phyloP scores from a whole-genome alignment of 1,140 invertebrate genomes.

The Sarcophaga peregrina region DNA sequence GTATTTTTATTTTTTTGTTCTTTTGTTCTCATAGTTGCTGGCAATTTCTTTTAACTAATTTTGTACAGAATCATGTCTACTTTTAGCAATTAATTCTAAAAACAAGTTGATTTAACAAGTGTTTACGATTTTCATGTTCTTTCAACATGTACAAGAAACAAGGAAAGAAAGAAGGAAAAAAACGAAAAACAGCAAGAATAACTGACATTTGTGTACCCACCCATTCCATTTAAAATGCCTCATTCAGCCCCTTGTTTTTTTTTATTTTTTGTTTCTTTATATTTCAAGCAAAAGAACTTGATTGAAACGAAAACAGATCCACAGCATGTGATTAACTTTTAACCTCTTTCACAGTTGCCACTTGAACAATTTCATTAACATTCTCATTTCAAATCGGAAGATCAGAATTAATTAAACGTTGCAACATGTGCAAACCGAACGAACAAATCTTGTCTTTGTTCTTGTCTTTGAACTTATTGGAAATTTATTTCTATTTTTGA shows the following conservation, averaged over 20 bases:
- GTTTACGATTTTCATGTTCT: constrained; percentile 3
- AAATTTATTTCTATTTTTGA: no score
- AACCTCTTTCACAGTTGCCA: background rate
- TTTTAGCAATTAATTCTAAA: background rate
- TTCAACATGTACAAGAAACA: background rate
- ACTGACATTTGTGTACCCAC: constrained; percentile 1
- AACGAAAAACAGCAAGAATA: background rate
- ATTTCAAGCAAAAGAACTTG: background rate
- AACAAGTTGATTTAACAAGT: background rate
- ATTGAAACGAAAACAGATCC: background rate
- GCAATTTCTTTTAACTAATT: background rate
- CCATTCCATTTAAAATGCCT: background rate
- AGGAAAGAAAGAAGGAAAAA: no score
- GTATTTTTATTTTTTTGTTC: no score
- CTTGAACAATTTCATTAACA: constrained; percentile 1
- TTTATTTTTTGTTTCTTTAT: background rate
- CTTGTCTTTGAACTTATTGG: background rate
- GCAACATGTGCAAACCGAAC: no score
- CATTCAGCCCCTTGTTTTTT: background rate
- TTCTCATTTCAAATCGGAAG: background rate
- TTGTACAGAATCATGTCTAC: background rate
- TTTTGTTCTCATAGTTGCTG: no score
- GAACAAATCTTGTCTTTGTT: background rate
- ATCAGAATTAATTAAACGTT: no score
- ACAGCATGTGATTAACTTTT: constrained; percentile 4